Base-by-base conservation (phyloP, 1,140 invertebrate genomes). In the Pristionchus pacificus region DNA sequence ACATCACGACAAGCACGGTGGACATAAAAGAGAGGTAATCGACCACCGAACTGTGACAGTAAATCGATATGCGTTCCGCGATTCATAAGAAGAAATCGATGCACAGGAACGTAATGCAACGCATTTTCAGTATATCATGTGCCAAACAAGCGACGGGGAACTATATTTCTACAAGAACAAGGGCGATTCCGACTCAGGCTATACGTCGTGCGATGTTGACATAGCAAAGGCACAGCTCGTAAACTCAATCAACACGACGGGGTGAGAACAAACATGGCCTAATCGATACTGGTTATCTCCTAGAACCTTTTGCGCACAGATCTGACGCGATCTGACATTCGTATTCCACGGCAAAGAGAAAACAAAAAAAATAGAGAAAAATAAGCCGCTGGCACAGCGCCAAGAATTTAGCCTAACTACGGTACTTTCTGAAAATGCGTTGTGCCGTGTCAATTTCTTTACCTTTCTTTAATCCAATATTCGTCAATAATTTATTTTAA, bases 161-260 rank as follows among this genome's bases (percentile, higher is more conserved):
- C 25, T 72, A 15, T 61, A 72, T 25, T 65, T 30, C 29, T 72
- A 31, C 64, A n/a, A n/a, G n/a, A n/a, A n/a, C n/a, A 72, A 72
- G 33, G 57, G 60, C 24, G 63, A 64, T 15, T 25, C 55, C 6
- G 19, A 33, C n/a, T 1, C 1, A 1, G 62, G 66, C 30, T 63
- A 67, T 6, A 58, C 59, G 14, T 49, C 59, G 13, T 73, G 71
- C 33, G 57, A 49, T 13, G 69, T 62, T 15, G 55, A 55, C 38
- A 63, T 70, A 27, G 71, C 71, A 19, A 69, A 38, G 29, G 71
- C 63, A 25, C 30, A 73, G 33, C 65, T 60, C 28, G 3, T 31
- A 0, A 69, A 73, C 30, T 59, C 63, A 59, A 60, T 73, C 31
- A 73, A 73, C 67, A 32, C 68, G 28, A 73, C 71, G 3, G 71